These are phyloP conservation scores for Eurosta solidaginis DNA, from an alignment of 1,140 invertebrate species.

Conservation along the genomic window DNA sequence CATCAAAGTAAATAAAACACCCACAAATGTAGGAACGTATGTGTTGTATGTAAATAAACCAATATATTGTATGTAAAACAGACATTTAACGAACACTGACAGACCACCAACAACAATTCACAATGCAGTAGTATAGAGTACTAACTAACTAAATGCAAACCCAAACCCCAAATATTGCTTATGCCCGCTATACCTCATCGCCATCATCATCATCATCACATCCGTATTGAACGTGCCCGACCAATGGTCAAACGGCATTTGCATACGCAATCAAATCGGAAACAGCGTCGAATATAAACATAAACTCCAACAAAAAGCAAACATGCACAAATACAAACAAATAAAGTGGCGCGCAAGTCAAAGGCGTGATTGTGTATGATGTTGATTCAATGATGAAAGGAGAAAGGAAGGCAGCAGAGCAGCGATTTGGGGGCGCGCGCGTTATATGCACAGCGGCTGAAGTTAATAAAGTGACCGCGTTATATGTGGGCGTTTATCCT, in stretches of 20 bases:
- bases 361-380: conserved; percentile 14
- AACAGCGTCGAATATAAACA: conserved; percentile 24
- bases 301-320: conserved; percentile 18
- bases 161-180: neutral
- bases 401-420: neutral
- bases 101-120: too few relatives aligned
- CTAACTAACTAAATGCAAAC: too few relatives aligned
- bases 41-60: neutral
- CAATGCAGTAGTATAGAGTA: too few relatives aligned
- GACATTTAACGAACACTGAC: neutral
- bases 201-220: neutral
- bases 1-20: conserved; percentile 29
- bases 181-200: neutral
- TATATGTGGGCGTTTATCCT: neutral
- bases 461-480: conserved; percentile 25
- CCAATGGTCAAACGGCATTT: conserved; percentile 34
- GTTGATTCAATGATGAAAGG: too few relatives aligned
- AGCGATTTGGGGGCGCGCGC: neutral
- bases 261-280: conserved; percentile 35
- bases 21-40: neutral
- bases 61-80: neutral
- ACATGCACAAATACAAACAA: conserved; percentile 24
- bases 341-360: conserved; percentile 23
- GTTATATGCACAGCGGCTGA: neutral
- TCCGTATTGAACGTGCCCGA: neutral